Conservation (phyloP, 2,888 invertebrate species). For the Oxystoma pomonae region DNA sequence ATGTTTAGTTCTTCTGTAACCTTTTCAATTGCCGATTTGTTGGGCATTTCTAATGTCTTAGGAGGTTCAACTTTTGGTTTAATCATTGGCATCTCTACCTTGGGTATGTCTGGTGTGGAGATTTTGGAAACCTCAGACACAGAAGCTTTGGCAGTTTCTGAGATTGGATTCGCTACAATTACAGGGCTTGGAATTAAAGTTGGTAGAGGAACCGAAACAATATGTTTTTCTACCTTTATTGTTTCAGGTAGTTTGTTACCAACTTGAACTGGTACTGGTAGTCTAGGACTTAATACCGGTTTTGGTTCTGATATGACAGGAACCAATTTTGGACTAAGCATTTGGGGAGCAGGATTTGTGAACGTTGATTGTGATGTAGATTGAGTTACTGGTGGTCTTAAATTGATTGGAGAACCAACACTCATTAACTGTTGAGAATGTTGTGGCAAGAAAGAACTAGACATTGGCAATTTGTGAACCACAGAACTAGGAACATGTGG, state of each 20-base stretch:
- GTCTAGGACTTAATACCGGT: background rate
- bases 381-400: constrained; percentile 18
- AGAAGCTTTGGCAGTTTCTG: background rate
- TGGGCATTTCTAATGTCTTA: constrained; percentile 11
- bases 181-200: constrained; percentile 50
- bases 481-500: constrained; percentile 6
- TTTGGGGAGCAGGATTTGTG: constrained; percentile 12
- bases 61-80: constrained; percentile 23
- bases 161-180: constrained; percentile 41
- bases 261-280: background rate
- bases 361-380: constrained; percentile 15
- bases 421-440: constrained; percentile 14
- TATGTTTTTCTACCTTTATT: background rate
- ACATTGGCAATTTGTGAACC: background rate
- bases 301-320: constrained; percentile 11
- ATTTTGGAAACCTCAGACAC: background rate
- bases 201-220: constrained; percentile 21
- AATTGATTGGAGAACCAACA: constrained; percentile 11
- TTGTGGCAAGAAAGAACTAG: background rate
- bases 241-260: background rate
- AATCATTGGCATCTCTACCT: constrained; percentile 18
- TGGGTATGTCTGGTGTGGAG: background rate
- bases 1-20: constrained; percentile 42
- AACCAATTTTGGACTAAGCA: constrained; percentile 14
- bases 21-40: constrained; percentile 36